Conservation (phyloP, 2,113 vertebrate species). For the Passer montanus region DNA sequence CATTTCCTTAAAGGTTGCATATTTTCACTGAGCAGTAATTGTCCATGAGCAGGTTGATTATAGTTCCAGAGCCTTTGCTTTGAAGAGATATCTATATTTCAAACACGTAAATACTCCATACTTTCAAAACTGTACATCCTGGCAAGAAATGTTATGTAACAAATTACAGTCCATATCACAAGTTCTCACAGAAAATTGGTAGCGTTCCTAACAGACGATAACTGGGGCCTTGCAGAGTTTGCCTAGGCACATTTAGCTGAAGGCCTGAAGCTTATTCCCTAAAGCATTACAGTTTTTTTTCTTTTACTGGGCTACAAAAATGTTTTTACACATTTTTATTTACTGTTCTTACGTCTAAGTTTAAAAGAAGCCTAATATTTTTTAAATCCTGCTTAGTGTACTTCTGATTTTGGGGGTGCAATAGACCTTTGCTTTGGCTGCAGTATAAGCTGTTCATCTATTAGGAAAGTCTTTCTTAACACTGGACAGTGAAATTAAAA, state of each 20-base stretch:
- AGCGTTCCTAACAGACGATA: neutral
- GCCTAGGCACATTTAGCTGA: neutral
- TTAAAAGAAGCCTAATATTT: neutral
- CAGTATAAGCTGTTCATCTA: neutral
- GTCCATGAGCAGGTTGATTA: accelerated
- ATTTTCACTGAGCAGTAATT: neutral
- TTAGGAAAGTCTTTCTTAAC: neutral
- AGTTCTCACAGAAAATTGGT: neutral
- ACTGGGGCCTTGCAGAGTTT: neutral
- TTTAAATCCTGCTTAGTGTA: neutral
- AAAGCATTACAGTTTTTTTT: neutral
- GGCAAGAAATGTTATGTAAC: neutral
- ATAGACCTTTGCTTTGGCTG: neutral
- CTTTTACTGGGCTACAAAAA: neutral
- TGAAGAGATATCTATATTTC: neutral
- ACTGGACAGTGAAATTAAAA: neutral
- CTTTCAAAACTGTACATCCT: neutral
- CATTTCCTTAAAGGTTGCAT: neutral
- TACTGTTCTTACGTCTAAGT: neutral
- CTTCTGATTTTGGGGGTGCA: neutral
- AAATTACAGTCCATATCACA: neutral
- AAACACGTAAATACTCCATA: neutral
- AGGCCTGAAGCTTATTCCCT: neutral
- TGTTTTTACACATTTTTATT: neutral
- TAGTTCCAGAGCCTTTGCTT: neutral